Evolutionary conservation across 2,113 vertebrate genomes (phyloP).

Genomic region (Capra hircus): DNA sequence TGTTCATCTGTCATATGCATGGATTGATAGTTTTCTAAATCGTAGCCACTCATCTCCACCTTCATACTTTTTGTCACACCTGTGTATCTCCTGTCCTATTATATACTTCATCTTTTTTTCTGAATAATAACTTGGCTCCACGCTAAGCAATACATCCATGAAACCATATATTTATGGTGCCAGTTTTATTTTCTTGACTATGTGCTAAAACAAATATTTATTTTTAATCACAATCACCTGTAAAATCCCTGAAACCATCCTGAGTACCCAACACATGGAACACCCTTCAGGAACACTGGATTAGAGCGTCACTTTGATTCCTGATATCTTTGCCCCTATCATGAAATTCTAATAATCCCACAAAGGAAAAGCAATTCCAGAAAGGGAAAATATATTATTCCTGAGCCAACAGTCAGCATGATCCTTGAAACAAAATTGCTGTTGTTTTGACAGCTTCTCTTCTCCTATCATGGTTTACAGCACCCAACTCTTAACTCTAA

Average conservation of each 20-base stretch:
- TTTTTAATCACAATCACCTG: conserved; percentile 3
- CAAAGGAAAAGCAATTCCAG: conserved; percentile 7
- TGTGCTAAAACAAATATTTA: background rate
- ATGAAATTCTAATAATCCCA: background rate
- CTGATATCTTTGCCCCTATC: background rate
- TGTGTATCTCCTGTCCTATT: background rate
- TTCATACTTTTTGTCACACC: background rate
- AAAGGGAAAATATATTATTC: background rate
- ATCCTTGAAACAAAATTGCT: background rate
- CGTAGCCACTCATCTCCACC: background rate
- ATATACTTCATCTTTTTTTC: background rate
- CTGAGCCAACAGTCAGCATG: background rate
- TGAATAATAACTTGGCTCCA: conserved; percentile 27
- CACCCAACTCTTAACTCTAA: background rate
- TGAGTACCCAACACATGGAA: background rate
- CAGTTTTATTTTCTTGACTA: background rate
- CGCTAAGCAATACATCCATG: background rate
- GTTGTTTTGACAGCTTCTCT: background rate
- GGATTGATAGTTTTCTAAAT: background rate
- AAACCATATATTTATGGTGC: background rate
- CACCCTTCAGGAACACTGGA: background rate
- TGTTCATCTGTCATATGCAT: background rate
- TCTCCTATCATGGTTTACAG: background rate
- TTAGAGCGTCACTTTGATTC: background rate
- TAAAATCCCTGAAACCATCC: background rate